A percentile compares a stretch with the other conserved stretches of the same genome.
phyloP scores from a whole-genome alignment of 2,113 vertebrate species.

The Stercorarius parasiticus region DNA sequence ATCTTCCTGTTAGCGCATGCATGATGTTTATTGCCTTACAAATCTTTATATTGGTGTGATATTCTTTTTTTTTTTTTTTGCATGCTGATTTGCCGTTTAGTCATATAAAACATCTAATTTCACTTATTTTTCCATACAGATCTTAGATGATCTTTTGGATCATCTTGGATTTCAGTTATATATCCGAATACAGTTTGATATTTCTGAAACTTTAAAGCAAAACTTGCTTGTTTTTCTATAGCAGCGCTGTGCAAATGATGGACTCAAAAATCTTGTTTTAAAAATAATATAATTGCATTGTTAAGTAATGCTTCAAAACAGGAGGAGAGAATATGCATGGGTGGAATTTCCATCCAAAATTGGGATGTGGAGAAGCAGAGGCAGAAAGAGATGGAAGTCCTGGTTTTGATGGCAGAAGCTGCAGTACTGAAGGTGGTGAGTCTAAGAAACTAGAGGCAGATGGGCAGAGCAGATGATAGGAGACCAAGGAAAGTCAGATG shows the following conservation, averaged over 20 bases:
- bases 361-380: background rate
- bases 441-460: background rate
- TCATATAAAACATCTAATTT: background rate
- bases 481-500: background rate
- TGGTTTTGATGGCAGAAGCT: background rate
- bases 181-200: background rate
- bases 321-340: background rate
- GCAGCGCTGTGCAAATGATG: background rate
- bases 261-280: background rate
- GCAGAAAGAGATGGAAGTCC: background rate
- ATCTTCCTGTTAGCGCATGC: background rate
- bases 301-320: background rate
- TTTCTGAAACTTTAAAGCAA: background rate
- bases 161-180: background rate
- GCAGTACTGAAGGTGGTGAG: background rate
- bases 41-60: background rate
- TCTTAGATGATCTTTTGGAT: background rate
- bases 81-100: background rate
- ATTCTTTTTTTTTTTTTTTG: background rate
- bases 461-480: slow-evolving; percentile 7
- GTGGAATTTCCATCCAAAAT: background rate
- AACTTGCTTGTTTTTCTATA: background rate
- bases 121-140: background rate
- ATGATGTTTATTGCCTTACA: background rate
- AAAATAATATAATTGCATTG: background rate